Base-by-base conservation (phyloP, 2,113 vertebrate genomes). In the Trematocara macrostoma region DNA sequence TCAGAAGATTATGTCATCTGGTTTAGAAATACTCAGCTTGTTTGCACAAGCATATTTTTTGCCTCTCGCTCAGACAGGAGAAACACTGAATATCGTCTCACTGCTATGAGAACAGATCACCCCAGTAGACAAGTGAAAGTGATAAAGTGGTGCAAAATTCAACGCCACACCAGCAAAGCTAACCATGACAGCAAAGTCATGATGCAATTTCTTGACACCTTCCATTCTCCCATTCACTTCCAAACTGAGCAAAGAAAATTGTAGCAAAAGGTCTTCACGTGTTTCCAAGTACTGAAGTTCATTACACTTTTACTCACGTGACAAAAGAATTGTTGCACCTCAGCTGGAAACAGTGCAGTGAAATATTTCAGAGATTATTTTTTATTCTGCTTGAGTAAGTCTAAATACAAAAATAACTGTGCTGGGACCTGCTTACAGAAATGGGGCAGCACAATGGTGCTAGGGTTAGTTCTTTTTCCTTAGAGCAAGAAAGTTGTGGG, bases 1-100 rank as follows among this genome's bases (percentile, higher is more conserved):
- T 29, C 78, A 40, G 20, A 47, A 82, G 34, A 52, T 67, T 79
- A 64, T 67, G 14, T 84, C 79, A 81, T 76, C 40, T 56, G 51
- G 35, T 78, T 88, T 79, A 79, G 78, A 84, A 52, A 83, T 78
- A 76, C 79, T 59, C 52, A 69, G 38, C 16, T 34, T 92, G 79
- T 90, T 89, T 87, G 87, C n/a, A 57, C 74, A 35, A 69, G 78
- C 7, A 4, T 90, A 92, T 91, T 92, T 92, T 87, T 87, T 91
- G 88, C 71, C 49, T 85, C 59, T 55, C 45, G 20, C 18, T 26
- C 82, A 81, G 89, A 89, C 80, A 81, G 82, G 55, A 89, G 38
- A 83, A 86, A 64, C 16, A 45, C 56, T 64, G 52, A 88, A 12
- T 81, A 78, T 83, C 64, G 5, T 88, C 71, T 84, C 61, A 89